Evolutionary conservation across 2,113 vertebrate genomes (phyloP).

Genomic region (Geothlypis trichas): DNA sequence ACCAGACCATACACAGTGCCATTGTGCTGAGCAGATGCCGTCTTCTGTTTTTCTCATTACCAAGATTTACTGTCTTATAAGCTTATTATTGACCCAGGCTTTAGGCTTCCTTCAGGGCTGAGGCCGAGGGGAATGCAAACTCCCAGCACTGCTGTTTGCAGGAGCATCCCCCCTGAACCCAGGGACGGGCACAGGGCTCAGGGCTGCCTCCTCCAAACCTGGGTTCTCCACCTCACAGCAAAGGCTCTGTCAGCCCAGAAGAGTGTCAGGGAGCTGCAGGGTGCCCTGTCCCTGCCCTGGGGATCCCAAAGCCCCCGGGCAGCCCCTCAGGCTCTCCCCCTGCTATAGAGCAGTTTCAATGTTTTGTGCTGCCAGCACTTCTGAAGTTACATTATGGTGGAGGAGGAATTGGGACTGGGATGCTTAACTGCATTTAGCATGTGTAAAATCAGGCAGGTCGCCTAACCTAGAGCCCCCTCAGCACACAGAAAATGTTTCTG

Average conservation of each 20-base stretch:
- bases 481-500: neutral
- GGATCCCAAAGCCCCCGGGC: neutral
- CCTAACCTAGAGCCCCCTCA: neutral
- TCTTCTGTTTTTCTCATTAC: slow-evolving; percentile 72
- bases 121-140: neutral
- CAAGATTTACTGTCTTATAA: slow-evolving; percentile 73
- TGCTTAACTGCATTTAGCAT: neutral
- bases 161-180: neutral
- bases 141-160: neutral
- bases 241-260: neutral
- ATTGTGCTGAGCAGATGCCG: slow-evolving; percentile 56
- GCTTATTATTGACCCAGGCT: slow-evolving; percentile 70
- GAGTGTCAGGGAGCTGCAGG: neutral
- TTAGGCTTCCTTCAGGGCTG: slow-evolving; percentile 34
- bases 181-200: accelerated
- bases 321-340: neutral
- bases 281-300: neutral
- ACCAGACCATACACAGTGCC: slow-evolving; percentile 25
- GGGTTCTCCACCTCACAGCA: neutral
- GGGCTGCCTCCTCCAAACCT: neutral
- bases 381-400: neutral
- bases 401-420: neutral
- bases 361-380: accelerated
- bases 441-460: neutral
- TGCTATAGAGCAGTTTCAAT: accelerated